Base-by-base conservation (phyloP, 2,113 vertebrate genomes). In the Malaclemys terrapin region DNA sequence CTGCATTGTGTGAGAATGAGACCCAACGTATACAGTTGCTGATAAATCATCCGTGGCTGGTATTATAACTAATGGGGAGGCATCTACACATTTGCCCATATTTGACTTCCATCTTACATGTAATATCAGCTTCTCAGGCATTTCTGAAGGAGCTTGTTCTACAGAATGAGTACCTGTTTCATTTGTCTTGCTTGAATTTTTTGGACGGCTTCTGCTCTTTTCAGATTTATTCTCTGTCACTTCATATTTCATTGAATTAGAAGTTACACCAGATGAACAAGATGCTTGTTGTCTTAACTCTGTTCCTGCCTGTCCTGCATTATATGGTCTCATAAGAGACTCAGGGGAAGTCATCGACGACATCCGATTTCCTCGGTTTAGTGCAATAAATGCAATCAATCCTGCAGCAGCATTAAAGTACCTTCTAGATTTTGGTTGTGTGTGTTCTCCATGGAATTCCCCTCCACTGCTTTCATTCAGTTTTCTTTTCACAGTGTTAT, bases 61-160 rank as follows among this genome's bases (percentile, higher is more conserved):
- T 50, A 99, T 35, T 31, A 99, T 19, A 80, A 99, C 56, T 79
- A 99, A 97, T 0, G 99, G 99, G 0, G 99, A 99, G 8, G 99
- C 99, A 49, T 99, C 99, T 52, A 99, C 99, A 94, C 99, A 99
- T 90, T 98, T 99, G 82, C 99, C 98, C 0, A 99, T 99, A 95
- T 99, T 98, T 31, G 99, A 99, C 56, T 96, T 98, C 99, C 99
- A 99, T 79, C 98, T 98, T 94, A 99, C 1, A 0, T n/a, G 10
- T 10, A 99, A 93, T 9, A 81, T 82, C 94, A 99, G 49, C 9
- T 90, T 88, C 84, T 59, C 82, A 31, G 94, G 20, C 4, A 5
- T 31, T 84, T 92, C 75, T 75, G 87, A 56, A 69, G 7, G 80
- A 91, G 80, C 65, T 17, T 88, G 24, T 82, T 89, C 54, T 59